Evolutionary conservation across 1,140 invertebrate species (phyloP), one percentile per base, ranked within the genome.

Genomic region (Cyrtorhinus lividipennis): DNA sequence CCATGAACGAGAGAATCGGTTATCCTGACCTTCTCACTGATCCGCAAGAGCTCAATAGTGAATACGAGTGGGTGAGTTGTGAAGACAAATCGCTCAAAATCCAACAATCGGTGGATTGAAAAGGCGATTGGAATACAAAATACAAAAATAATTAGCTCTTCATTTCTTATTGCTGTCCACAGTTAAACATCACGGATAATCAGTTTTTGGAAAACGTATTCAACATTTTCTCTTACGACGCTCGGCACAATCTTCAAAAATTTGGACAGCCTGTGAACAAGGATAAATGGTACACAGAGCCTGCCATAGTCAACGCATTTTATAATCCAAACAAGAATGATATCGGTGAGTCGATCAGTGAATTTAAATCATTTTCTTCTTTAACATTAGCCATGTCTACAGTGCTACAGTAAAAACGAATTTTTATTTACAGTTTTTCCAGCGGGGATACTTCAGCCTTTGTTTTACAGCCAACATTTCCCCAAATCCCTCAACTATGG

Each of bases 301-400:
- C 87, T 90, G 67, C 90, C 90, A 83, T 92, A 2, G 90, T 95
- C 13, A 95, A 95, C 75, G 92, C 92, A 1, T 95, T 94, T 75
- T 95, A 95, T 72, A 92, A 90, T 74, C 90, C 92, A 0, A 94
- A 94, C 70, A 81, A 77, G 65, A 86, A 86, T 70, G 80, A 84
- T 69, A 85, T 85, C 59, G 79, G 82, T 75, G 68, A 64, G 67
- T 53, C 15, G 5, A 15, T 38, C 30, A n/a, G n/a, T n/a, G 30
- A 38, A 15, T n/a, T n/a, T n/a, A n/a, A n/a, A n/a, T n/a, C n/a
- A n/a, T 5, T 8, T 8, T 15, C 5, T 38, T 5, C 5, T 38
- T 38, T 5, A 5, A 38, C 15, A 38, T 8, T 8, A 38, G 30
- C 30, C 30, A 38, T 38, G 5, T 38, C 15, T 15, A 38, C 15